Conservation (phyloP, 1,140 invertebrate species). For the Temnothorax longispinosus region DNA sequence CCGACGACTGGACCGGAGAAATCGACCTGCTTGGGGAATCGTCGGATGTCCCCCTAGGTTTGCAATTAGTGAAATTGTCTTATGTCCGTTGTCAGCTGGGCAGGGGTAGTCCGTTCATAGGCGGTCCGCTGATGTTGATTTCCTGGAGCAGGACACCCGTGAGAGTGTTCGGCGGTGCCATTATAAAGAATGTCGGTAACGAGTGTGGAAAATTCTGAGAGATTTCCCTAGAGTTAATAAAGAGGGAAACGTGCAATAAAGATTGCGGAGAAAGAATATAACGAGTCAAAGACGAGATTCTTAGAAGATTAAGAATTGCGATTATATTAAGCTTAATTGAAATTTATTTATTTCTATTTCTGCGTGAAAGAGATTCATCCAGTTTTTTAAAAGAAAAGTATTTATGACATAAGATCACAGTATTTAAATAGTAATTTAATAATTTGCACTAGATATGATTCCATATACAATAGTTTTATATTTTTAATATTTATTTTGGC, state of each 20-base stretch:
- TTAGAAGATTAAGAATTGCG: background rate
- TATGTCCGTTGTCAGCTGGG: conserved; percentile 84
- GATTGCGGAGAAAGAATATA: background rate
- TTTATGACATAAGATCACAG: background rate
- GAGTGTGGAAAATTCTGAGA: conserved; percentile 86
- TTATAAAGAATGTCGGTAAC: conserved; percentile 84
- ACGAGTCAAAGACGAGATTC: background rate
- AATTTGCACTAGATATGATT: background rate
- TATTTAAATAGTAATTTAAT: background rate
- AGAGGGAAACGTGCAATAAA: background rate
- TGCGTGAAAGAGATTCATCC: background rate
- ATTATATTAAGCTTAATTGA: background rate
- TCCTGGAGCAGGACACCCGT: conserved; percentile 87
- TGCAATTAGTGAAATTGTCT: conserved; percentile 84
- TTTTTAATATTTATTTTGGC: background rate
- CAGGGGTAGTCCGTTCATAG: conserved; percentile 85
- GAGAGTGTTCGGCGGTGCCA: conserved; percentile 87
- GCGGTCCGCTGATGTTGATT: conserved; percentile 82
- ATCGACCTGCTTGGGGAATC: background rate
- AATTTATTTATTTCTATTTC: background rate
- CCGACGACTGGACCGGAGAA: background rate
- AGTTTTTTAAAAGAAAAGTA: background rate
- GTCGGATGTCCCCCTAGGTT: conserved; percentile 78
- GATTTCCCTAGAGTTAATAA: background rate
- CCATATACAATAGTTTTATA: background rate